Evolutionary conservation across 2,797 vertebrate species (phyloP), one percentile per base, ranked within the genome.

Genomic region (Alca torda): DNA sequence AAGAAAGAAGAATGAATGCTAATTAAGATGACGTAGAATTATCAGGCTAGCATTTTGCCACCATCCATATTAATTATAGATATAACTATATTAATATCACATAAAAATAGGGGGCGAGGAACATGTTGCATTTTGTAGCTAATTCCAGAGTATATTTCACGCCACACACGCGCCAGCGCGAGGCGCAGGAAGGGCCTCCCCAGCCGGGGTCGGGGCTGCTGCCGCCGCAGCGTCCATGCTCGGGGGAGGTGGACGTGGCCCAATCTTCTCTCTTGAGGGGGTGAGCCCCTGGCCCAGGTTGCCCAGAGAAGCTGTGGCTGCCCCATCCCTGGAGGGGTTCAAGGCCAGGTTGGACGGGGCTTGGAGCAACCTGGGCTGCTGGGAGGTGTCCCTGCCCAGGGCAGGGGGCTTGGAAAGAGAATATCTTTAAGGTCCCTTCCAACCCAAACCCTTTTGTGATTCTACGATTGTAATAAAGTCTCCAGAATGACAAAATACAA

Each of bases 161-260:
- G 3, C 16, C 51, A 23, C n/a, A 9, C 46, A 48, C 37, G 2
- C 6, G 4, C 56, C 31, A 24, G 14, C 0, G 2, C 2, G 5
- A 4, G 26, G 11, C 26, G 28, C 25, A 30, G 30, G 61, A 25
- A 30, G 69, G 59, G 9, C 31, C 9, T 16, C 33, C 43, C 31
- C 1, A 45, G 73, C 41, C 4, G 37, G 21, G 23, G 7, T 4
- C 45, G 21, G 4, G 17, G 6, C 19, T 56, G 8, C 48, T 8
- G 39, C 45, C 4, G 11, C 37, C 1, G 1, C 5, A 48, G 60
- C 60, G 3, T 8, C 33, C 60, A 6, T 3, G 4, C 20, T 13
- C 4, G 3, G 26, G 24, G 65, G 50, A 31, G 7, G 16, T 11
- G 41, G 41, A 35, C 11, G 14, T 26, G 59, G 37, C 59, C n/a